Evolutionary conservation across 2,888 invertebrate genomes (phyloP).

Genomic region (Dasypogon diadema): DNA sequence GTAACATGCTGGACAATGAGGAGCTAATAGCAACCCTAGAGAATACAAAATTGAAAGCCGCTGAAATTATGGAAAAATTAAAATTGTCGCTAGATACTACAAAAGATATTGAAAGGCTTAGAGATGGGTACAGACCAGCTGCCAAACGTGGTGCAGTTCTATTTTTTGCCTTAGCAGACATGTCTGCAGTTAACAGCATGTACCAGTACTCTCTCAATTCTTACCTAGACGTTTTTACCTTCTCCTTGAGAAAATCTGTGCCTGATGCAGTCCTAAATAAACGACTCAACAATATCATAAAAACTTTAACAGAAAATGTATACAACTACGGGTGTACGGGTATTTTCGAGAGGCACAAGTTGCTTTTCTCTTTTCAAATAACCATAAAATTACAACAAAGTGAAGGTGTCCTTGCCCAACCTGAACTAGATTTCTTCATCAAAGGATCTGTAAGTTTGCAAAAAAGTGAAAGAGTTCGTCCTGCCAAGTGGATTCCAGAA

Average conservation of each 20-base stretch:
- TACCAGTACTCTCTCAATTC: slow-evolving; percentile 91
- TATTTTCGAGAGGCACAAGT: slow-evolving; percentile 91
- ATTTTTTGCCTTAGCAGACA: slow-evolving; percentile 91
- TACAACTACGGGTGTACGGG: slow-evolving; percentile 94
- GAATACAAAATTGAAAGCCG: slow-evolving; percentile 88
- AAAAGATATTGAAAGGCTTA: slow-evolving; percentile 82
- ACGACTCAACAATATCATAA: slow-evolving; percentile 84
- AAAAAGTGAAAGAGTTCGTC: slow-evolving; percentile 76
- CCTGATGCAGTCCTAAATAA: slow-evolving; percentile 82
- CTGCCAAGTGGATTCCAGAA: slow-evolving; percentile 79
- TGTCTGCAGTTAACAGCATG: slow-evolving; percentile 90
- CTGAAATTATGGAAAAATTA: slow-evolving; percentile 85
- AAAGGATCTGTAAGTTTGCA: slow-evolving; percentile 86
- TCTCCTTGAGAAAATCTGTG: slow-evolving; percentile 83
- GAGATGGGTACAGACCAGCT: slow-evolving; percentile 88
- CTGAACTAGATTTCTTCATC: slow-evolving; percentile 89
- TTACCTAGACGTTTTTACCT: slow-evolving; percentile 86
- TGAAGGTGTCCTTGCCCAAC: slow-evolving; percentile 73
- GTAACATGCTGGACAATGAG: slow-evolving; percentile 93
- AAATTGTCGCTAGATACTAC: slow-evolving; percentile 81
- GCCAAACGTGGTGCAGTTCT: slow-evolving; percentile 89
- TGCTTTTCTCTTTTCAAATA: slow-evolving; percentile 93
- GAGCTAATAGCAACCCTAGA: slow-evolving; percentile 88
- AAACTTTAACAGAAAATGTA: slow-evolving; percentile 86
- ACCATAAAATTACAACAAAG: slow-evolving; percentile 84